Evolutionary conservation across 2,797 vertebrate species (phyloP).

Genomic region (Pampus argenteus): DNA sequence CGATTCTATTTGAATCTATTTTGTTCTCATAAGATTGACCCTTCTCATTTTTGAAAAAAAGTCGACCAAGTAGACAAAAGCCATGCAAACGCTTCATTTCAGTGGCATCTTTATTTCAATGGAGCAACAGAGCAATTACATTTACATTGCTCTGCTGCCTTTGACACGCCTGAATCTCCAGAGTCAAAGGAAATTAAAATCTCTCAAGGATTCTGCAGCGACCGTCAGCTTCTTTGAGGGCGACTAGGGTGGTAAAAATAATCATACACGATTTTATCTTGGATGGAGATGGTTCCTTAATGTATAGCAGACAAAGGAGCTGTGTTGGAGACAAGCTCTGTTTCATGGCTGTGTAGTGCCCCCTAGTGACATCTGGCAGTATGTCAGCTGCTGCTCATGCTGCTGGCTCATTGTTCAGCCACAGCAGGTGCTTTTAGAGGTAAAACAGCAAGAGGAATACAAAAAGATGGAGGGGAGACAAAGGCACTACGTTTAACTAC

Average conservation of each 20-base stretch:
- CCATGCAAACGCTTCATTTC: constrained; percentile 26
- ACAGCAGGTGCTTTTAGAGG: constrained; percentile 39
- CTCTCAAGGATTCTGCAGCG: constrained; percentile 56
- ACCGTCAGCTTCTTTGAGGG: constrained; percentile 41
- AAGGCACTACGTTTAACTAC: constrained; percentile 20
- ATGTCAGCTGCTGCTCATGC: neutral
- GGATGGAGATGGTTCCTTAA: constrained; percentile 56
- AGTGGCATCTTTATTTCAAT: constrained; percentile 53
- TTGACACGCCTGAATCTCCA: constrained; percentile 50
- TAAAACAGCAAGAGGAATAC: constrained; percentile 28
- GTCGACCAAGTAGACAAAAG: constrained; percentile 5
- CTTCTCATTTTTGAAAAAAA: constrained; percentile 6
- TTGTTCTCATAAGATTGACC: constrained; percentile 4
- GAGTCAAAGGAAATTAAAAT: constrained; percentile 69
- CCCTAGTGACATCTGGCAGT: constrained; percentile 43
- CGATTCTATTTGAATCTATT: constrained; percentile 24
- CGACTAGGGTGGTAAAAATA: constrained; percentile 50
- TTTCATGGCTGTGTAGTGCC: constrained; percentile 61
- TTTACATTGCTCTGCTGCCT: constrained; percentile 57
- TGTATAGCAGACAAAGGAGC: constrained; percentile 71
- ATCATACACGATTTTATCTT: constrained; percentile 60
- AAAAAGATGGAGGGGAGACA: constrained; percentile 30
- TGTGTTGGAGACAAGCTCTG: neutral
- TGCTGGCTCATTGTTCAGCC: constrained; percentile 52
- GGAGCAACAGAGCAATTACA: constrained; percentile 58